These are phyloP conservation scores for Argyra leucocephala DNA, from an alignment of 2,888 invertebrate species.

Conservation along the genomic window DNA sequence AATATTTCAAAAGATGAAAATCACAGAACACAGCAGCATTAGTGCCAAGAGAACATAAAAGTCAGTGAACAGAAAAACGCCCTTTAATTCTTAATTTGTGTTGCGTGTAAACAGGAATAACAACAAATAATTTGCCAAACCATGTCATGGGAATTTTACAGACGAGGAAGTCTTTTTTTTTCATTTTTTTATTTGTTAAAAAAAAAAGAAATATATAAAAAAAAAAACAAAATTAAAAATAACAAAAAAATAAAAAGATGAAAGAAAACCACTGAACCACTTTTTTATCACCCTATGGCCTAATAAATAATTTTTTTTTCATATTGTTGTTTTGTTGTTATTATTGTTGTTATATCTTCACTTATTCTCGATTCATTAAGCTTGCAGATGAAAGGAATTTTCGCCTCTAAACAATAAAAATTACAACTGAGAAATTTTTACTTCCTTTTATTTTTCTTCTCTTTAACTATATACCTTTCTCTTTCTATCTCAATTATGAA, in stretches of 20 bases:
- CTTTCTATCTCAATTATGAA: too few species aligned
- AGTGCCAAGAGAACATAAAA: background rate
- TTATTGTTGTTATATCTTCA: background rate
- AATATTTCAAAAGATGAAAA: too few species aligned
- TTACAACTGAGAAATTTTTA: background rate
- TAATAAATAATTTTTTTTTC: background rate
- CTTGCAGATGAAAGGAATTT: background rate
- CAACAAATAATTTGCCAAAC: background rate
- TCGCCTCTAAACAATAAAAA: background rate
- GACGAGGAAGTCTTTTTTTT: background rate
- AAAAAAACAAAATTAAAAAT: background rate
- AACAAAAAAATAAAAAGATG: background rate
- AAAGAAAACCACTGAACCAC: background rate
- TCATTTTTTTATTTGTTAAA: background rate
- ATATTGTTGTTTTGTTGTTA: background rate
- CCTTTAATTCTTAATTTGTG: slow-evolving; percentile 6
- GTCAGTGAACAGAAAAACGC: background rate
- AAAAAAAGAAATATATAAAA: background rate
- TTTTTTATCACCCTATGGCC: slow-evolving; percentile 4
- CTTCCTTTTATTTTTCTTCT: too few species aligned
- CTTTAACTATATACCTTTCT: too few species aligned
- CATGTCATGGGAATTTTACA: slow-evolving; percentile 2
- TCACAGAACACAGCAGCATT: background rate
- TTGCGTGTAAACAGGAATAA: background rate
- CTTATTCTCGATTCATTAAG: background rate